Evolutionary conservation across 2,113 vertebrate species (phyloP).

Genomic region (Penelope pileata): DNA sequence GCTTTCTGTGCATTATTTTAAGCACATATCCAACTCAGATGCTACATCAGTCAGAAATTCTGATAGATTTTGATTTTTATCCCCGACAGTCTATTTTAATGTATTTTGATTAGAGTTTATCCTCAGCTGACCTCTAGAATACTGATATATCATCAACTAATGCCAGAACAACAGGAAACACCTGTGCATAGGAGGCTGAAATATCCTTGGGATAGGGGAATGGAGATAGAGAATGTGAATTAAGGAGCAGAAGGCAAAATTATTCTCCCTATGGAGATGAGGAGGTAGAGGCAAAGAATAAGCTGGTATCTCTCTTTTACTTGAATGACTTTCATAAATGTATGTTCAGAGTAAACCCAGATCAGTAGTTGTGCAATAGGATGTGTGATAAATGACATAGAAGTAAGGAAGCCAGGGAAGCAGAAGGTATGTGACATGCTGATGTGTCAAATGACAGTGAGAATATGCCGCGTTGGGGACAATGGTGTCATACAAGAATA

Average conservation of each 20-base stretch:
- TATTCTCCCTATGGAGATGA: not conserved
- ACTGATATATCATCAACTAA: not conserved
- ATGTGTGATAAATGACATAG: not conserved
- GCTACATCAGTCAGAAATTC: not conserved
- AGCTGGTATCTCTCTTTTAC: not conserved
- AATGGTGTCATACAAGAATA: not conserved
- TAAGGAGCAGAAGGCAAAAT: not conserved
- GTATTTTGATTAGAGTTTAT: not conserved
- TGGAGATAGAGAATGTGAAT: not conserved
- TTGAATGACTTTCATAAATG: not conserved
- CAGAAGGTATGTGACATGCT: not conserved
- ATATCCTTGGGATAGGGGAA: not conserved
- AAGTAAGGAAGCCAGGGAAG: not conserved
- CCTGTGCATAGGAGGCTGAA: not conserved
- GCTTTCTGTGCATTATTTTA: conserved; percentile 25
- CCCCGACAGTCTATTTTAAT: not conserved
- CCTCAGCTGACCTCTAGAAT: conserved; percentile 37
- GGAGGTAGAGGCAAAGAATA: not conserved
- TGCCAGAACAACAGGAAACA: not conserved
- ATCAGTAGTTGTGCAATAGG: not conserved
- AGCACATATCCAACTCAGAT: not conserved
- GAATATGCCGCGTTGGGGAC: not conserved
- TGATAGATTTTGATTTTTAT: conserved; percentile 35
- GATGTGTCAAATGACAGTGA: not conserved
- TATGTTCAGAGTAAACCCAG: not conserved